A percentile compares a stretch with the other conserved stretches of the same genome.
These are phyloP conservation scores for Orchestia grillus DNA, from an alignment of 1,140 invertebrate genomes.

Conservation along the genomic window DNA sequence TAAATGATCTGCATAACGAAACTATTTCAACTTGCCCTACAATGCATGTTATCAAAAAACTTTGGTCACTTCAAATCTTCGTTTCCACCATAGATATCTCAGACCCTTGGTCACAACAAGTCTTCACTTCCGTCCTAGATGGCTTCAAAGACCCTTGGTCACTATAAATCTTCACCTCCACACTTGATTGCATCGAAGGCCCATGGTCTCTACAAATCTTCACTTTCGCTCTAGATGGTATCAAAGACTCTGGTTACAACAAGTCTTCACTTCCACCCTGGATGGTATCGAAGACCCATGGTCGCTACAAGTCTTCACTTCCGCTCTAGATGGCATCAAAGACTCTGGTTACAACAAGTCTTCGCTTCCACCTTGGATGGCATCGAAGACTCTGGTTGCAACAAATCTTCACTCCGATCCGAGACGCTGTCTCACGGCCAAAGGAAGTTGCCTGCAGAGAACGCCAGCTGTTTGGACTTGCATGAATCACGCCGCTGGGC, in stretches of 20 bases:
- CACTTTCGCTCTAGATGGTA: background rate
- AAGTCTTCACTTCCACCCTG: background rate
- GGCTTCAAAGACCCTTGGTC: background rate
- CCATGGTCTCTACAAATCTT: background rate
- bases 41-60: no score
- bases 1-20: no score
- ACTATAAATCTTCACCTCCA: background rate
- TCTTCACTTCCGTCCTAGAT: background rate
- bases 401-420: background rate
- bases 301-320: background rate
- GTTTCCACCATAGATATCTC: background rate
- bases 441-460: background rate
- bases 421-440: background rate
- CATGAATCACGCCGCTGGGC: background rate
- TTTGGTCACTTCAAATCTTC: no score
- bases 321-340: background rate
- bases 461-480: background rate
- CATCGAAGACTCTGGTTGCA: background rate
- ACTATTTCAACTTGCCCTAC: no score
- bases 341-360: background rate
- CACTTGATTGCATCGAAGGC: background rate
- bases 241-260: background rate
- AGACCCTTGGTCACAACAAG: background rate
- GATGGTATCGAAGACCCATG: background rate
- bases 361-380: background rate